Conservation (phyloP, 2,888 invertebrate species). For the Dermolepida albohirtum region DNA sequence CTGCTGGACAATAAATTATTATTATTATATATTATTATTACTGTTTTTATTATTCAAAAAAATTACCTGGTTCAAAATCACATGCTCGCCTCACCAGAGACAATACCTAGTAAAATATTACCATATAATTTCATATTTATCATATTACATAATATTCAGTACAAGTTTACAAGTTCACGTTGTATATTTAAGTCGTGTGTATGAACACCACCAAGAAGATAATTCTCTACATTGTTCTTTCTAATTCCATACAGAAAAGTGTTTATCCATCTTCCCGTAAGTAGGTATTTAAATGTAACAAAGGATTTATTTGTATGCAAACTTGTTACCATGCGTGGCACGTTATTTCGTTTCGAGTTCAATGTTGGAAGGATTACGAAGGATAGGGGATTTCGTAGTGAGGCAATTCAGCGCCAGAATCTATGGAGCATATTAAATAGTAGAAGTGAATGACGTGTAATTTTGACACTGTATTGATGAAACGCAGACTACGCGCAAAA, state of each 20-base stretch:
- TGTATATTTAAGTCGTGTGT: too few relatives aligned
- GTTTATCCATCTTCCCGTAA: constrained; percentile 29
- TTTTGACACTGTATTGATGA: background rate
- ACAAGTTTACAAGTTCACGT: too few relatives aligned
- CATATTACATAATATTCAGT: too few relatives aligned
- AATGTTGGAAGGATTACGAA: constrained; percentile 34
- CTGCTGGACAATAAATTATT: too few relatives aligned
- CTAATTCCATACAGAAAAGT: constrained; percentile 22
- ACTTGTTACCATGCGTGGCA: constrained; percentile 32
- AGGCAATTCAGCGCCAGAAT: constrained; percentile 29
- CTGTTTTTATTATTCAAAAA: too few relatives aligned
- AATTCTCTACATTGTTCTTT: background rate
- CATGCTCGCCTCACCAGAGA: too few relatives aligned
- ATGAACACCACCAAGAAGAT: too few relatives aligned
- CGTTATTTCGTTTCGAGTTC: constrained; percentile 27
- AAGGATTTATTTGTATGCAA: constrained; percentile 30
- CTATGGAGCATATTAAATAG: constrained; percentile 32
- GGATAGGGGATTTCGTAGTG: constrained; percentile 28
- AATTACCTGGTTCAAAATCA: too few relatives aligned
- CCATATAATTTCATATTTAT: too few relatives aligned
- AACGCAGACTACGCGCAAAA: background rate
- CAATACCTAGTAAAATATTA: too few relatives aligned
- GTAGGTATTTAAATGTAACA: constrained; percentile 37
- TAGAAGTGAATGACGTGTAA: constrained; percentile 19
- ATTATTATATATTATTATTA: too few relatives aligned